Percentiles rank a stretch among this genome's conserved stretches.
These are phyloP conservation scores for Xestia rhomboidea DNA, from an alignment of 2,888 invertebrate genomes.

Conservation along the genomic window DNA sequence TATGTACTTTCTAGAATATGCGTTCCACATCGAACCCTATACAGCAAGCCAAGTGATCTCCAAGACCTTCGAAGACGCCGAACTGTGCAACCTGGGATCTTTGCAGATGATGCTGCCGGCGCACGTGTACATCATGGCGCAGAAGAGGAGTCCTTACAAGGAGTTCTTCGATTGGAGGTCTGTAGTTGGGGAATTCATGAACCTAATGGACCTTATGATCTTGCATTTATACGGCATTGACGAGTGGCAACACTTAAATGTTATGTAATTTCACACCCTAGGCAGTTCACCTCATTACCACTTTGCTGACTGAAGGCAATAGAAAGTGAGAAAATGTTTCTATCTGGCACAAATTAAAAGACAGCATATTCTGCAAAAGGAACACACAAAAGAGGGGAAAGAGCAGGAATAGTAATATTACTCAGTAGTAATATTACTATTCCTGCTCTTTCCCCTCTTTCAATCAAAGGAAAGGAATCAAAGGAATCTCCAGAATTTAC, in stretches of 20 bases:
- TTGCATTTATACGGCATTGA: not conserved
- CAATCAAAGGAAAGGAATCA: too few species aligned
- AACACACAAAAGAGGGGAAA: not conserved
- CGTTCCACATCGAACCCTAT: conserved; percentile 89
- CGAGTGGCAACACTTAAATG: not conserved
- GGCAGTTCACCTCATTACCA: not conserved
- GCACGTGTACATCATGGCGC: conserved; percentile 82
- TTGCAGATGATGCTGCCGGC: conserved; percentile 84
- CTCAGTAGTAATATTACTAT: not conserved
- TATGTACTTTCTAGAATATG: conserved; percentile 73
- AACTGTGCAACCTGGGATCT: conserved; percentile 87
- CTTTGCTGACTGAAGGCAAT: not conserved
- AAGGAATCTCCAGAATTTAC: not conserved
- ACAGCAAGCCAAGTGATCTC: conserved; percentile 86
- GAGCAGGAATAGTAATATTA: not conserved
- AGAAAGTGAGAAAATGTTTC: not conserved
- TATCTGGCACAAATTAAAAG: not conserved
- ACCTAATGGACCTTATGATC: not conserved
- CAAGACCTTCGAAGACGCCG: conserved; percentile 83
- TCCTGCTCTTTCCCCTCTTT: too few species aligned
- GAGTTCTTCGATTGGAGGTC: conserved; percentile 87
- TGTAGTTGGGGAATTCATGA: not conserved
- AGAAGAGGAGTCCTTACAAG: conserved; percentile 83
- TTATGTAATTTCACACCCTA: not conserved
- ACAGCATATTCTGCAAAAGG: not conserved